Evolutionary conservation across 2,888 invertebrate genomes (phyloP), one percentile per base, ranked within the genome.

Genomic region (Dasypolia templi): DNA sequence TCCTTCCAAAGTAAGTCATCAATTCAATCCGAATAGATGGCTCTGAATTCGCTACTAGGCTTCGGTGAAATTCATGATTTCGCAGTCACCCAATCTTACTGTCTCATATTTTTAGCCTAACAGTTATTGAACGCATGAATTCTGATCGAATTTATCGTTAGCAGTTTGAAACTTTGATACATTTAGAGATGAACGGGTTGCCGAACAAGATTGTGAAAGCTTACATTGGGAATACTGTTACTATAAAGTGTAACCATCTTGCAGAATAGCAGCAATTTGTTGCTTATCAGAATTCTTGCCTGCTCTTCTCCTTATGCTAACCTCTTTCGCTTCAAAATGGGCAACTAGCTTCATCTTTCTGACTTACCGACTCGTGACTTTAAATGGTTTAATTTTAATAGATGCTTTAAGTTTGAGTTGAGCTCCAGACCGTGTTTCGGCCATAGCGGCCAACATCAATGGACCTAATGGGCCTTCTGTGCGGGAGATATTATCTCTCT

Each of bases 61-160:
- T 68, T 58, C 22, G 44, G 26, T 62, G 42, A 71, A 73, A 77
- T 73, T 80, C 76, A 80, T 84, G 77, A 82, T 82, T 86, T 82
- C 78, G 67, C 82, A 86, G 75, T 78, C 82, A 69, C 74, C 83
- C 86, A 79, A 81, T 85, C 87, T 89, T 89, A 90, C 89, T 91
- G 90, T 90, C 89, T 90, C 90, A 91, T 91, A 91, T 90, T 91
- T 92, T 89, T 81, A 82, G 81, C 77, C 88, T 79, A 88, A 88
- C 87, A 88, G 87, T 92, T 89, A 92, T 92, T 90, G 90, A 86
- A 90, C 89, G 84, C 91, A 88, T 90, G 90, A 90, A 91, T 91
- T 89, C 87, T 87, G 89, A 85, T 87, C 81, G 83, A 90, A 92
- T 92, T 91, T 92, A 92, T 92, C 81, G 87, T 86, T 83, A 81